Conservation (phyloP, 1,140 invertebrate genomes). For the Pseudachorutes palmiensis region DNA sequence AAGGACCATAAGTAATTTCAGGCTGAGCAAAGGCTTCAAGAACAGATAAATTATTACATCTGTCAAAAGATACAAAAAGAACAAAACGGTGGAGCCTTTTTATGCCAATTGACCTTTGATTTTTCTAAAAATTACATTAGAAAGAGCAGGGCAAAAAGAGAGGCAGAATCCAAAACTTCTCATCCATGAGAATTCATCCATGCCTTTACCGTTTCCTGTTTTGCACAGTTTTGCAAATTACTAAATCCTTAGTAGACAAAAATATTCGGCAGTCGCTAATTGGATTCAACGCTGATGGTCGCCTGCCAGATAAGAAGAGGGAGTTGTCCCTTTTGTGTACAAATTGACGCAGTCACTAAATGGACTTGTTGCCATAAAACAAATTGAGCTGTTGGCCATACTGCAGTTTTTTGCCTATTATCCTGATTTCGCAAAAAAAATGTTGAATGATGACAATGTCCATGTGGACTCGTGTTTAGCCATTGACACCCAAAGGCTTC, state of each 20-base stretch:
- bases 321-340: background rate
- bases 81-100: background rate
- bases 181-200: background rate
- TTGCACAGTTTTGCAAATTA: no score
- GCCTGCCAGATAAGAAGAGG: no score
- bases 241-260: no score
- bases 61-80: background rate
- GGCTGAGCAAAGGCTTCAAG: no score
- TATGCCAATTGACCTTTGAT: slow-evolving; percentile 8
- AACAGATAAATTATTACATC: slow-evolving; percentile 9
- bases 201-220: no score
- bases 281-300: no score
- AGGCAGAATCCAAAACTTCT: background rate
- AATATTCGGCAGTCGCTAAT: no score
- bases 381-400: slow-evolving; percentile 6
- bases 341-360: background rate
- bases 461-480: no score
- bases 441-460: no score
- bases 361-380: slow-evolving; percentile 3
- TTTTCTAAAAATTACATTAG: no score
- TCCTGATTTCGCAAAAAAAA: background rate
- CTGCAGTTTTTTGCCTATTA: background rate
- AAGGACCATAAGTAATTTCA: no score
- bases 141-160: background rate
- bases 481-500: no score